Evolutionary conservation across 1,140 invertebrate genomes (phyloP), one percentile per base, ranked within the genome.

Genomic region (Cyclina sinensis): DNA sequence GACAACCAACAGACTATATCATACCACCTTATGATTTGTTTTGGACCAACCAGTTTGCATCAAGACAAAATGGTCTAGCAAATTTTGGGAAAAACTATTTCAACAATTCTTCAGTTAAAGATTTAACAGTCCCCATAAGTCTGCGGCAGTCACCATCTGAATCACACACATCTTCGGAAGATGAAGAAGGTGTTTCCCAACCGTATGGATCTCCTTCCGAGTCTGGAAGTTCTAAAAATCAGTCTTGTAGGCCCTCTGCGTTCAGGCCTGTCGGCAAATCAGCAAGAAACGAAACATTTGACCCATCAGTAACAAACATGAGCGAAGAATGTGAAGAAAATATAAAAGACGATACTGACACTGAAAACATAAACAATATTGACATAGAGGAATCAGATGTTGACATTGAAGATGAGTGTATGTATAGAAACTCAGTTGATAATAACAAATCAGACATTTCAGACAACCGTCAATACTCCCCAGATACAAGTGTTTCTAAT

Each of bases 11-110:
- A 81, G 21, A 90, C 51, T 70, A 82, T 54, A 76, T 78, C 24
- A 81, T 92, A 21, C 91, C 91, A n/a, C 79, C 91, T 3, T 92
- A 92, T 48, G 86, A 91, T 48, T 82, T 92, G 57, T 74, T 92
- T 30, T 92, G 91, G 91, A 87, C 89, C 14, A 89, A 83, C 59
- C 88, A 87, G 30, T 90, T 91, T 48, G 78, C 62, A n/a, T 43
- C 80, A 30, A 65, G 82, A 57, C 76, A 30, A 35, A 59, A 82
- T 11, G 59, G 79, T 16, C 30, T 86, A 32, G 0, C 43, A 24
- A 70, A 70, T 16, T 76, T 86, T 59, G 59, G 83, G 51, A 62
- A 74, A 30, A 86, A 73, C 32, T 86, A 74, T 76, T 76, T 86
- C 35, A 57, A 76, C 37, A 65, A 57, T 16, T 87, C 85, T 12